Percentiles rank a stretch among this genome's conserved stretches.
Conservation (phyloP, 2,888 invertebrate genomes). For the Chloroclysta siterata region DNA sequence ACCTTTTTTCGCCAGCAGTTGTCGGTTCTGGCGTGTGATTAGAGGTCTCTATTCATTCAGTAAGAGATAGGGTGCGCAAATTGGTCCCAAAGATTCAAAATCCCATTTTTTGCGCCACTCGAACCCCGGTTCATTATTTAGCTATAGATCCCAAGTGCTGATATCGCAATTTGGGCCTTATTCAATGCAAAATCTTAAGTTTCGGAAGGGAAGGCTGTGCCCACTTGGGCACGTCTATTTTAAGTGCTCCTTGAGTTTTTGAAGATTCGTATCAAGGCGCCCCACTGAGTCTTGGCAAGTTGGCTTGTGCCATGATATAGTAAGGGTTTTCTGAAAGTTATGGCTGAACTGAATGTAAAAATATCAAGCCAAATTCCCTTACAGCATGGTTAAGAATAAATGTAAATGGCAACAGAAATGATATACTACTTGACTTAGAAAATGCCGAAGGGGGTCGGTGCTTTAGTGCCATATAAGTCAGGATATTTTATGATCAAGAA, state of each 20-base stretch:
- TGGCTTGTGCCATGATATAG: neutral
- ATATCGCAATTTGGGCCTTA: constrained; percentile 29
- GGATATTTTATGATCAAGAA: constrained; percentile 8
- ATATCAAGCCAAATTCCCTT: constrained; percentile 1
- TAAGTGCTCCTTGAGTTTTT: constrained; percentile 30
- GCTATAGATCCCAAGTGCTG: constrained; percentile 26
- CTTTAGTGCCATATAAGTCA: constrained; percentile 4
- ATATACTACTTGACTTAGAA: constrained; percentile 12
- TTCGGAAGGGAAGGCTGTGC: constrained; percentile 29
- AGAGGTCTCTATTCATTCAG: neutral
- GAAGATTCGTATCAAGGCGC: constrained; percentile 30
- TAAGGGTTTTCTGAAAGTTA: neutral
- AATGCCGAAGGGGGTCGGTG: constrained; percentile 8
- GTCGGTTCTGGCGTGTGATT: neutral
- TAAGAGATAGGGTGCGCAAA: constrained; percentile 6
- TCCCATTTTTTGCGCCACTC: constrained; percentile 18
- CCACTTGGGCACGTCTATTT: constrained; percentile 38
- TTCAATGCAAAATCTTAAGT: constrained; percentile 31
- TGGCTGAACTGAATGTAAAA: neutral
- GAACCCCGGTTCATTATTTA: constrained; percentile 27
- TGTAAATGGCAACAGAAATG: neutral
- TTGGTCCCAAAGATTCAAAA: constrained; percentile 8
- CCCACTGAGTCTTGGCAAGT: constrained; percentile 15
- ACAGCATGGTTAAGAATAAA: neutral
- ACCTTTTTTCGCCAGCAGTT: neutral